Evolutionary conservation across 2,797 vertebrate genomes (phyloP).

Genomic region (Halcyon chelicuti): DNA sequence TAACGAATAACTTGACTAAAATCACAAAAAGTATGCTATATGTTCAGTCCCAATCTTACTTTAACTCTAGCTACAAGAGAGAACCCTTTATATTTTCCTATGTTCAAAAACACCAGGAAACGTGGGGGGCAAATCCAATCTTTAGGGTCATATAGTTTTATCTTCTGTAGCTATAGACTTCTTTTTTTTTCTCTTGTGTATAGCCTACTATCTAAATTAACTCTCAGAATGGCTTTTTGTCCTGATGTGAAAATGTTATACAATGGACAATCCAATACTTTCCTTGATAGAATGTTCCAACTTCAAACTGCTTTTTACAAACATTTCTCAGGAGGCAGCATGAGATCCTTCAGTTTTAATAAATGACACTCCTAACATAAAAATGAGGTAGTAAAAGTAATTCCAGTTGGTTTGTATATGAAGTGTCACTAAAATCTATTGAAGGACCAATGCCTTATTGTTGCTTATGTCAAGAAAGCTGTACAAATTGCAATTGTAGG

Average conservation of each 20-base stretch:
- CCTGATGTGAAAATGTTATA: not conserved
- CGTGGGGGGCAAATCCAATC: not conserved
- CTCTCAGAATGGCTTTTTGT: not conserved
- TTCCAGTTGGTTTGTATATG: not conserved
- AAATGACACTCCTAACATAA: not conserved
- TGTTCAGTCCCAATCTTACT: not conserved
- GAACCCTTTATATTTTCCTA: not conserved
- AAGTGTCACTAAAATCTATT: not conserved
- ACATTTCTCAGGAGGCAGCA: not conserved
- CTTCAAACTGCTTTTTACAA: not conserved
- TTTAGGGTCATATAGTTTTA: not conserved
- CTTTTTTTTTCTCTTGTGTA: not conserved
- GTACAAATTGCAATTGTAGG: not conserved
- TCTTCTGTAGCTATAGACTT: not conserved
- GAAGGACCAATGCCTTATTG: not conserved
- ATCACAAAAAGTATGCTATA: rapidly evolving
- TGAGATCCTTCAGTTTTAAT: not conserved
- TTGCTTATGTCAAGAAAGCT: not conserved
- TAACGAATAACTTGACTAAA: not conserved
- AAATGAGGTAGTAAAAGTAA: not conserved
- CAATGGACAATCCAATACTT: not conserved
- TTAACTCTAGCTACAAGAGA: not conserved
- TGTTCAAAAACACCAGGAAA: not conserved
- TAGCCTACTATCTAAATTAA: not conserved
- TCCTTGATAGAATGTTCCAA: not conserved